Evolutionary conservation across 2,113 vertebrate species (phyloP).

Genomic region (Sebastes fasciatus): DNA sequence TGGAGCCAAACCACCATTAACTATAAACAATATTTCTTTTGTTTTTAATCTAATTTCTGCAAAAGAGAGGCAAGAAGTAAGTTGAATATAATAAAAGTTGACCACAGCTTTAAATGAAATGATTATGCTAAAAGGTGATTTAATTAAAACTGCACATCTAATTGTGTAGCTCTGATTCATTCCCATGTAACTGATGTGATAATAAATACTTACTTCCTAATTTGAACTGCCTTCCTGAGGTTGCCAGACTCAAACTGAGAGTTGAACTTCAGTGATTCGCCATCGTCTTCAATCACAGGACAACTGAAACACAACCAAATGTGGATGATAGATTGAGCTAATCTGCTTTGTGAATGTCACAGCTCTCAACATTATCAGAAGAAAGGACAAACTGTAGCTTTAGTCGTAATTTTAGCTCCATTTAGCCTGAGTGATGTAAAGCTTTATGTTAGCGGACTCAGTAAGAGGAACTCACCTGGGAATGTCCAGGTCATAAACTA

Average conservation of each 20-base stretch:
- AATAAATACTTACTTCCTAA: conserved; percentile 91
- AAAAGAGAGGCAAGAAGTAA: not conserved
- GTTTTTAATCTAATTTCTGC: not conserved
- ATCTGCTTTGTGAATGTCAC: conserved; percentile 17
- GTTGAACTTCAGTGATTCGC: conserved; percentile 95
- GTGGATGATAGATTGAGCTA: not conserved
- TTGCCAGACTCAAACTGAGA: conserved; percentile 99
- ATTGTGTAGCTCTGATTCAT: not conserved
- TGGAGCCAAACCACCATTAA: conserved; percentile 3
- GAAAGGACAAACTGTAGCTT: not conserved
- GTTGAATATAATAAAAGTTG: not conserved
- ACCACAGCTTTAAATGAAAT: not conserved
- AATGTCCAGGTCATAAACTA: conserved; percentile 95
- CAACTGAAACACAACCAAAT: conserved; percentile 80
- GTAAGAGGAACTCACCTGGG: conserved; percentile 84
- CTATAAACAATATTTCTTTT: conserved; percentile 1
- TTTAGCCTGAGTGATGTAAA: not conserved
- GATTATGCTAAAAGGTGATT: not conserved
- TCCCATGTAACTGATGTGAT: not conserved
- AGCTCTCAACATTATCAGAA: not conserved
- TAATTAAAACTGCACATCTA: not conserved
- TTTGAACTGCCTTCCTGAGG: conserved; percentile 96
- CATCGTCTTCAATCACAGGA: conserved; percentile 85
- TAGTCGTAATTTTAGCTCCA: not conserved
- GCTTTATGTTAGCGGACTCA: not conserved